These are phyloP conservation scores for Bombus superbus DNA, from an alignment of 1,140 invertebrate species.

Conservation along the genomic window DNA sequence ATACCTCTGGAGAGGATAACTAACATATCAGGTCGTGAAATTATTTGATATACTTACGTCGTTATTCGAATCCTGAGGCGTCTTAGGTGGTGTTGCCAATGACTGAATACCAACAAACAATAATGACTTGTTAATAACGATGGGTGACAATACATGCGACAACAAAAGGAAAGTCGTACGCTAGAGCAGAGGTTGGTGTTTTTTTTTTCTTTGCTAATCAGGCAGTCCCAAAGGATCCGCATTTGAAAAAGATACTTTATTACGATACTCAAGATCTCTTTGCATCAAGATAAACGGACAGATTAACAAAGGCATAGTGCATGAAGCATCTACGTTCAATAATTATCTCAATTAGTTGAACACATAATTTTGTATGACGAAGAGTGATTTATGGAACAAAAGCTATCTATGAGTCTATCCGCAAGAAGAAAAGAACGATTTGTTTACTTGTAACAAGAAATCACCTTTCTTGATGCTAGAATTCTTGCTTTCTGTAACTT, in stretches of 20 bases:
- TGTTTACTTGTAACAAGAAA: not conserved
- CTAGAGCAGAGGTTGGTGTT: not conserved
- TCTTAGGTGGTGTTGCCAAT: conserved; percentile 76
- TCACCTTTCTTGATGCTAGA: conserved; percentile 17
- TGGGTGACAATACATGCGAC: conserved; percentile 64
- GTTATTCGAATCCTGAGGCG: conserved; percentile 73
- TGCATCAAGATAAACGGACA: not conserved
- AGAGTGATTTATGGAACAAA: not conserved
- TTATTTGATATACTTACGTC: conserved; percentile 74
- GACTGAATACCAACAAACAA: conserved; percentile 81
- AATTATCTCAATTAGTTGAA: not conserved
- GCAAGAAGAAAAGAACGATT: not conserved
- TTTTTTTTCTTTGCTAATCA: not conserved
- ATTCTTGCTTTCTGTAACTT: not conserved
- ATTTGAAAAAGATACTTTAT: not conserved
- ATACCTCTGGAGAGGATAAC: not conserved
- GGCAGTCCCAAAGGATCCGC: not conserved
- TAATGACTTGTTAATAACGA: conserved; percentile 78
- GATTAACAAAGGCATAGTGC: not conserved
- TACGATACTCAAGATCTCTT: not conserved
- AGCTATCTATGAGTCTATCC: not conserved
- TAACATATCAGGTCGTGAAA: conserved; percentile 32
- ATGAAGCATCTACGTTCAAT: no score
- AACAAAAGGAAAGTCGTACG: conserved; percentile 33
- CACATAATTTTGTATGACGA: not conserved